Evolutionary conservation across 1,140 invertebrate genomes (phyloP), one percentile per base, ranked within the genome.

Genomic region (Drosophila dunni): DNA sequence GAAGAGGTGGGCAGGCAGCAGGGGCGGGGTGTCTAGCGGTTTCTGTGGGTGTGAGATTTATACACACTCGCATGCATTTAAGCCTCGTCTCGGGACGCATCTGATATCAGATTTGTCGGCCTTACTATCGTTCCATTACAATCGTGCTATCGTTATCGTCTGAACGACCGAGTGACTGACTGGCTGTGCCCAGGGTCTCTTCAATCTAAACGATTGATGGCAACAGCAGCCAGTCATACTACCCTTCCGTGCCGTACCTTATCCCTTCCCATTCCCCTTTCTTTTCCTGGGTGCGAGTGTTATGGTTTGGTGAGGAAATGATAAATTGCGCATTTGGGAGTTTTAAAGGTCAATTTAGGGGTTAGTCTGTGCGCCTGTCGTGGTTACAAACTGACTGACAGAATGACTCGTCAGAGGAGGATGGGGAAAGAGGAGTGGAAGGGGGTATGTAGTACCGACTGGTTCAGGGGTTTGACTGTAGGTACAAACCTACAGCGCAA

Each of bases 321-420:
- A 91, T 91, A 91, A 91, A 91, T 91, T 91, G 88, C 82, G 89
- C 88, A 91, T 91, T 91, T 91, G 88, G 83, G 88, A 91, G 89
- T 91, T 91, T 91, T 91, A 91, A 86, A 91, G 88, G 88, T 91
- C 83, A 91, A 84, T 88, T 91, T 91, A 91, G 89, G 88, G 88
- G 88, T 91, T 79, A 83, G 53, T 78, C 79, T 75, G 77, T 51
- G 33, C 48, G 57, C 17, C 46, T 44, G 58, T 20, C 75, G 36
- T 71, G 70, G 54, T 73, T 67, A 83, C 63, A 76, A 75, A 33
- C 67, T 76, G 72, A 73, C 76, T 79, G 81, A 77, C 81, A 77
- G 80, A 51, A 44, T 48, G n/a, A 65, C 24, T 64, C 54, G 40
- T 40, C 9, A n/a, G 24, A 1, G 24, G 24, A 29, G 10, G n/a